phyloP scores from a whole-genome alignment of 2,113 vertebrate genomes.

The Trochalopteron elliotii region DNA sequence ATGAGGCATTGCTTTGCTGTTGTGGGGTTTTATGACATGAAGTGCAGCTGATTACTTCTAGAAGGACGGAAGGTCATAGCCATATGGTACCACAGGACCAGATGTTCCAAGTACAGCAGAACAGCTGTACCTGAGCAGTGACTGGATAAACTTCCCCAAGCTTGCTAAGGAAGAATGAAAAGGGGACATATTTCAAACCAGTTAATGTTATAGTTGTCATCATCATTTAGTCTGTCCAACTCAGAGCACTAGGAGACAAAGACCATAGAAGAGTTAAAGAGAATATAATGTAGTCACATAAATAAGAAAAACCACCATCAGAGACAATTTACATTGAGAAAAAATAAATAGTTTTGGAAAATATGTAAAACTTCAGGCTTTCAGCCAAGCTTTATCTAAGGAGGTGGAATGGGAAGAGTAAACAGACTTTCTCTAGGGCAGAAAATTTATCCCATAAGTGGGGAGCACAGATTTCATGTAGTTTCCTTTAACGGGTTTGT shows the following conservation, averaged over 20 bases:
- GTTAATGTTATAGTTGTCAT: background rate
- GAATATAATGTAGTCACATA: background rate
- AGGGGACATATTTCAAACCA: background rate
- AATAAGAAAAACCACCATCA: background rate
- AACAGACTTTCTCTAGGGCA: background rate
- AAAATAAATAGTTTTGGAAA: slow-evolving; percentile 27
- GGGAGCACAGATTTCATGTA: background rate
- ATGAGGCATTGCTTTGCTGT: background rate
- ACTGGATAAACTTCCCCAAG: background rate
- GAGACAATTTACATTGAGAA: slow-evolving; percentile 15
- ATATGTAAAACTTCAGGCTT: slow-evolving; percentile 24
- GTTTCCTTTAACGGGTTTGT: background rate
- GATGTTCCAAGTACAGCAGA: background rate
- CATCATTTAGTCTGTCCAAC: background rate
- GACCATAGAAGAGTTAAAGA: slow-evolving; percentile 5
- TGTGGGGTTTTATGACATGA: slow-evolving; percentile 13
- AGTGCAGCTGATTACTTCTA: slow-evolving; percentile 17
- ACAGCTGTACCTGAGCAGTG: slow-evolving; percentile 24
- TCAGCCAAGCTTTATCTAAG: slow-evolving; percentile 25
- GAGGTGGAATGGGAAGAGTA: background rate
- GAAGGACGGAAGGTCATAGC: background rate
- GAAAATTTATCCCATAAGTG: background rate
- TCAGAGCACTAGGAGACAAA: background rate
- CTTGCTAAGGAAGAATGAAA: background rate
- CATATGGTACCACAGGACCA: slow-evolving; percentile 7